These are phyloP conservation scores for Gallinago stenura DNA, from an alignment of 2,797 vertebrate species.

Conservation along the genomic window DNA sequence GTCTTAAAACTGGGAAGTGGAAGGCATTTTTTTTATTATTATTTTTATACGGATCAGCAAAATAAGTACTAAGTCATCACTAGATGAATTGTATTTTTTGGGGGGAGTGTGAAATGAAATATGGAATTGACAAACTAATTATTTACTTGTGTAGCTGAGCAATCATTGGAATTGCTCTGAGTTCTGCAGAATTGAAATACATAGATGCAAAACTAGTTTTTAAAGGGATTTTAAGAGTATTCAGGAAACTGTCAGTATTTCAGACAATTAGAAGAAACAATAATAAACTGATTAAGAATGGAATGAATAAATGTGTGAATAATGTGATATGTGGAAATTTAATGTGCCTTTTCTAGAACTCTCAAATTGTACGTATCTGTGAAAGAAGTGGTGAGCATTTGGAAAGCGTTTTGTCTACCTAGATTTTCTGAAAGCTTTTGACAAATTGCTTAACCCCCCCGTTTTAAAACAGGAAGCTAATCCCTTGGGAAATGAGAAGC, in stretches of 20 bases:
- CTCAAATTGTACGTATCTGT: accelerated
- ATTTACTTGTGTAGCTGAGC: neutral
- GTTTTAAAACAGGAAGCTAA: neutral
- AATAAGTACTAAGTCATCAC: neutral
- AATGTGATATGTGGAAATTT: neutral
- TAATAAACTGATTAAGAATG: neutral
- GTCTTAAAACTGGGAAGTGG: neutral
- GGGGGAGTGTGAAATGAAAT: neutral
- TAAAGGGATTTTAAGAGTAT: neutral
- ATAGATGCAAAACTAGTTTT: neutral
- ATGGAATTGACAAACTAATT: neutral
- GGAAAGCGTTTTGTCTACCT: neutral
- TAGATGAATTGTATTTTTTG: neutral
- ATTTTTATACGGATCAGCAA: neutral
- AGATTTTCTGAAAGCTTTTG: neutral
- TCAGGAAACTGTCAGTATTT: neutral
- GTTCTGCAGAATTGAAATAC: neutral
- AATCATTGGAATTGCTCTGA: neutral
- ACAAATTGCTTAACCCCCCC: neutral
- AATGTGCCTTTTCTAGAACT: neutral
- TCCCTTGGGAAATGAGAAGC: neutral
- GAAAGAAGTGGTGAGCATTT: neutral
- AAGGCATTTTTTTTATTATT: neutral
- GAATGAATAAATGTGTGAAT: neutral
- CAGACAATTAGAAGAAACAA: neutral